A percentile compares a stretch with the other conserved stretches of the same genome.
Evolutionary conservation across 2,797 vertebrate genomes (phyloP).

Genomic region (Gobionotothen gibberifrons): DNA sequence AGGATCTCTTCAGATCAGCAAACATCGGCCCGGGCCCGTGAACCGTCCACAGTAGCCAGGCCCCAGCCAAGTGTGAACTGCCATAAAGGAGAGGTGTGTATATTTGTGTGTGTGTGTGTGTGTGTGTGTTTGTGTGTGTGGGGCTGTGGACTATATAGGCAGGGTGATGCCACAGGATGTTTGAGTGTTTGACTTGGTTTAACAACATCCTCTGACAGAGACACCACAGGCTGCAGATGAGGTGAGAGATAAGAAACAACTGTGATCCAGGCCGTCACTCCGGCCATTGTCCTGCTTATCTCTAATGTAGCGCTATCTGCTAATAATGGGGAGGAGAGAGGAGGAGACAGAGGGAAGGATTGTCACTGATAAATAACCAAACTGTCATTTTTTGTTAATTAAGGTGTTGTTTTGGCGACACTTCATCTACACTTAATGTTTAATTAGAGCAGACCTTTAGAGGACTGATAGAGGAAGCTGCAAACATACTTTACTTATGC

Average conservation of each 20-base stretch:
- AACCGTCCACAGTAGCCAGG: slow-evolving; percentile 45
- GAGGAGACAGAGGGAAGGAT: slow-evolving; percentile 50
- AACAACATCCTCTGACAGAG: slow-evolving; percentile 87
- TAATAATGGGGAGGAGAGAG: slow-evolving; percentile 74
- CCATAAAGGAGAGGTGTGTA: slow-evolving; percentile 58
- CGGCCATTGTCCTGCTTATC: slow-evolving; percentile 83
- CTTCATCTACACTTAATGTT: not conserved
- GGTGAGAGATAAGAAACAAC: slow-evolving; percentile 81
- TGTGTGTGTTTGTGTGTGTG: slow-evolving; percentile 18
- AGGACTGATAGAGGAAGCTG: not conserved
- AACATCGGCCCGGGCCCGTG: slow-evolving; percentile 42
- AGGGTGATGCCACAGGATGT: slow-evolving; percentile 84
- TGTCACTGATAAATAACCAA: slow-evolving; percentile 67
- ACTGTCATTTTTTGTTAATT: slow-evolving; percentile 53
- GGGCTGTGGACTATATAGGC: slow-evolving; percentile 38
- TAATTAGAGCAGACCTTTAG: not conserved
- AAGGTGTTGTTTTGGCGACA: slow-evolving; percentile 32
- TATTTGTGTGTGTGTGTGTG: slow-evolving; percentile 36
- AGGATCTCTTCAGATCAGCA: slow-evolving; percentile 14
- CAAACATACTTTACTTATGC: not conserved
- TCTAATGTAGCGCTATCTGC: slow-evolving; percentile 73
- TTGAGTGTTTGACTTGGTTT: slow-evolving; percentile 87
- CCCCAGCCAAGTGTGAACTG: slow-evolving; percentile 70
- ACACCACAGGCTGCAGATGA: slow-evolving; percentile 83
- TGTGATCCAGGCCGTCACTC: slow-evolving; percentile 76